These are phyloP conservation scores for Andrena flavipes DNA, from an alignment of 2,888 invertebrate species.

Conservation along the genomic window DNA sequence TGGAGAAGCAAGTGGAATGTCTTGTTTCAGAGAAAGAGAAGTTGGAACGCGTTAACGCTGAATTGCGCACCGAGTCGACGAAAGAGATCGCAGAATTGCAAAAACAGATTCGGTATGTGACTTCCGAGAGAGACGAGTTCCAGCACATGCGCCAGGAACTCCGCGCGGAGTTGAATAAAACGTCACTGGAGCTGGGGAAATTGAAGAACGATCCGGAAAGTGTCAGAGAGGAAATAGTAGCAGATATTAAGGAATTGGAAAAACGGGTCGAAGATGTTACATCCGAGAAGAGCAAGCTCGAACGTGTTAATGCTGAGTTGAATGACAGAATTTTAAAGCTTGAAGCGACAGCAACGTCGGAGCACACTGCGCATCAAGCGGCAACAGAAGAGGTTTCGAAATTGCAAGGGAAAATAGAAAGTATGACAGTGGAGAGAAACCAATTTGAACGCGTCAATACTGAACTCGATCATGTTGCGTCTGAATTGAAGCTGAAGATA, in stretches of 20 bases:
- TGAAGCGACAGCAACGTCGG: too few species aligned
- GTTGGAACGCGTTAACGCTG: slow-evolving; percentile 12
- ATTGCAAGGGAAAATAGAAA: too few species aligned
- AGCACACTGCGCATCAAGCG: too few species aligned
- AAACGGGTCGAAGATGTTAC: slow-evolving; percentile 25
- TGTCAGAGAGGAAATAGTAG: not conserved
- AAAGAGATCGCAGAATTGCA: slow-evolving; percentile 32
- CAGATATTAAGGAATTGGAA: slow-evolving; percentile 30
- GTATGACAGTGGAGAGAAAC: too few species aligned
- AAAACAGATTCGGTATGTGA: slow-evolving; percentile 34
- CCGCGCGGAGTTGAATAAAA: slow-evolving; percentile 31
- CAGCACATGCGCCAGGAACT: slow-evolving; percentile 43
- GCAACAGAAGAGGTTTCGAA: too few species aligned
- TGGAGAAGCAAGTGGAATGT: slow-evolving; percentile 32
- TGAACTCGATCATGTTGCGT: too few species aligned
- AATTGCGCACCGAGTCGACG: not conserved
- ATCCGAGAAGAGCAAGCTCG: slow-evolving; percentile 49
- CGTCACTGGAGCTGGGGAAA: slow-evolving; percentile 10
- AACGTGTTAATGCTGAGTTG: slow-evolving; percentile 1
- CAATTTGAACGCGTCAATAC: too few species aligned
- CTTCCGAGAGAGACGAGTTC: slow-evolving; percentile 54
- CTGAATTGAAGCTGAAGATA: too few species aligned
- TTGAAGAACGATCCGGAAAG: not conserved
- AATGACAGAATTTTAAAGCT: too few species aligned
- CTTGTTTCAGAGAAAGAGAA: slow-evolving; percentile 21